A percentile compares a stretch with the other conserved stretches of the same genome.
These are phyloP conservation scores for Drosophila elegans DNA, from an alignment of 1,140 invertebrate species.

Conservation along the genomic window DNA sequence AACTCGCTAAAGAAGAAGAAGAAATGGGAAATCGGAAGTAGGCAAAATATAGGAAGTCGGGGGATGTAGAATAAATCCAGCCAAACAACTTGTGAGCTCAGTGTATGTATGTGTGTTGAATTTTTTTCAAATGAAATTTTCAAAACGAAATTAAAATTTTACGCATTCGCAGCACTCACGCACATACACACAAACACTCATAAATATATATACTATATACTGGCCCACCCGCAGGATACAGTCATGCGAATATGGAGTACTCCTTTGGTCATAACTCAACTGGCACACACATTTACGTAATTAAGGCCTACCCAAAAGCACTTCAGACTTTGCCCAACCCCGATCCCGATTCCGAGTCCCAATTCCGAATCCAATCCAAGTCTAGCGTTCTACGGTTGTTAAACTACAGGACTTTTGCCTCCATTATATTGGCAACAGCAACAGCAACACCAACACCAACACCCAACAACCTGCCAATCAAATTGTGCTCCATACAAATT, in stretches of 20 bases:
- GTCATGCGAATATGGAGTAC: conserved; percentile 59
- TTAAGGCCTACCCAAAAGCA: conserved; percentile 80
- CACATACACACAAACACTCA: conserved; percentile 25
- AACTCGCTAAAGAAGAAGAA: conserved; percentile 20
- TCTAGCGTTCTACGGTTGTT: conserved; percentile 43
- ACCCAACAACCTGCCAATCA: conserved; percentile 62
- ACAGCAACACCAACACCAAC: neutral
- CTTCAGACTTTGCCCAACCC: conserved; percentile 71
- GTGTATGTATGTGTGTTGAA: conserved; percentile 18
- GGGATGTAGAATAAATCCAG: conserved; percentile 24
- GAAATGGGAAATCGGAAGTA: conserved; percentile 25
- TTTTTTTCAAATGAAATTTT: conserved; percentile 74
- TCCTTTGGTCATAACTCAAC: conserved; percentile 78
- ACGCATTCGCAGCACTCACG: conserved; percentile 67
- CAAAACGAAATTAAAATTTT: conserved; percentile 83
- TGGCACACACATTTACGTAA: conserved; percentile 76
- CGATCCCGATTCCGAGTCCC: conserved; percentile 34
- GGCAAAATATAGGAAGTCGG: conserved; percentile 18
- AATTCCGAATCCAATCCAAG: conserved; percentile 25
- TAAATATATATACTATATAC: conserved; percentile 4
- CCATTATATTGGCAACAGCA: conserved; percentile 63
- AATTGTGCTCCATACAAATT: conserved; percentile 71
- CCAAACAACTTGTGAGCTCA: conserved; percentile 65
- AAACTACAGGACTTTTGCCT: conserved; percentile 41
- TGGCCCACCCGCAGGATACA: conserved; percentile 26